Conservation (phyloP, 2,797 vertebrate genomes). For the Sciurus carolinensis region DNA sequence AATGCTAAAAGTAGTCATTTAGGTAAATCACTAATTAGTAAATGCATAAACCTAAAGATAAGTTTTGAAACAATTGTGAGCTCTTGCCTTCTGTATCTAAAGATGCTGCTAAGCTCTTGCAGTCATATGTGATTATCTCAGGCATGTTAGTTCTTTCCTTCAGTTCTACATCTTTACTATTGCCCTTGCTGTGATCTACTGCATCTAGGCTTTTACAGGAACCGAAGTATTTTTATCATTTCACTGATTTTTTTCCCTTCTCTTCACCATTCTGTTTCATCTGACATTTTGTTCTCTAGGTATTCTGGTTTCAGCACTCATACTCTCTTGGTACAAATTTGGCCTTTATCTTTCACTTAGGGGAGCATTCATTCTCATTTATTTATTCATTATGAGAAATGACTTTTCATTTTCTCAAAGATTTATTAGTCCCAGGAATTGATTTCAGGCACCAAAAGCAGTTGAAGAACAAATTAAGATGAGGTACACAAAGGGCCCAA, state of each 20-base stretch:
- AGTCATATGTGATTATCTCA: constrained; percentile 24
- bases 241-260: neutral
- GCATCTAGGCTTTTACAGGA: neutral
- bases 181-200: neutral
- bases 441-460: constrained; percentile 27
- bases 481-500: neutral
- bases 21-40: constrained; percentile 54
- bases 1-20: constrained; percentile 64
- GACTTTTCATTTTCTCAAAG: constrained; percentile 18
- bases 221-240: constrained; percentile 45
- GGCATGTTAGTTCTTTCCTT: neutral
- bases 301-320: neutral
- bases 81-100: constrained; percentile 69
- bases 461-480: neutral
- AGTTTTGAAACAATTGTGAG: neutral
- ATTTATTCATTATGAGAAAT: neutral
- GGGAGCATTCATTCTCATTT: constrained; percentile 25
- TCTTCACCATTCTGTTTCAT: neutral
- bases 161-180: neutral
- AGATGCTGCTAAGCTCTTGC: constrained; percentile 10
- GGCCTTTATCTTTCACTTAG: neutral
- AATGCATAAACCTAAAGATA: neutral
- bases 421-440: neutral
- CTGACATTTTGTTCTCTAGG: neutral
- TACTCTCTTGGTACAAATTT: neutral